Evolutionary conservation across 2,888 invertebrate species (phyloP).

Genomic region (Diaprepes abbreviatus): DNA sequence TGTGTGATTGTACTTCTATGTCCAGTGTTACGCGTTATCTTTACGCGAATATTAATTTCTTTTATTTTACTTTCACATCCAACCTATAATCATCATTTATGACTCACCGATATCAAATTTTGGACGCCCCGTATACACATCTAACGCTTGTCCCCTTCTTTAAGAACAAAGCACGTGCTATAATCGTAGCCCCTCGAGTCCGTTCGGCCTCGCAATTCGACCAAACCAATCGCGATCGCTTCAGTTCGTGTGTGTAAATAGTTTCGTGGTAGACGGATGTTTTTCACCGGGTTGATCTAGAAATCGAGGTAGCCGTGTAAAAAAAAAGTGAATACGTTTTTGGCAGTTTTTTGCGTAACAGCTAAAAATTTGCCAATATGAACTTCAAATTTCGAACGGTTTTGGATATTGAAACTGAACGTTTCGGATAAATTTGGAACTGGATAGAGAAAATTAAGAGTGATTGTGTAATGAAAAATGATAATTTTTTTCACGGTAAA

Average conservation of each 20-base stretch:
- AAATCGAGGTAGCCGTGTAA: slow-evolving; percentile 30
- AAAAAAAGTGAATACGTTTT: slow-evolving; percentile 9
- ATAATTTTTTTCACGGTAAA: slow-evolving; percentile 25
- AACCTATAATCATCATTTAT: too few species aligned
- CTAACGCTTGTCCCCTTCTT: slow-evolving; percentile 17
- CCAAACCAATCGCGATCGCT: slow-evolving; percentile 8
- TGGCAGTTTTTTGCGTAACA: slow-evolving; percentile 1
- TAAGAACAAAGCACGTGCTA: slow-evolving; percentile 22
- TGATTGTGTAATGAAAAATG: slow-evolving; percentile 23
- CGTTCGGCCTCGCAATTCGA: slow-evolving; percentile 1
- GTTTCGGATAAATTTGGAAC: slow-evolving; percentile 20
- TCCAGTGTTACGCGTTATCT: too few species aligned
- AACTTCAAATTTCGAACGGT: slow-evolving; percentile 13
- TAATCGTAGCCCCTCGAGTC: slow-evolving; percentile 3
- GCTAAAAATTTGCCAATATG: background rate
- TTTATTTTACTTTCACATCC: too few species aligned
- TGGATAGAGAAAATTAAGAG: slow-evolving; percentile 5
- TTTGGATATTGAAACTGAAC: background rate
- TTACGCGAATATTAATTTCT: too few species aligned
- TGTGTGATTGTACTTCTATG: too few species aligned
- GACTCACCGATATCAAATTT: slow-evolving; percentile 11
- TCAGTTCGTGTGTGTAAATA: slow-evolving; percentile 31
- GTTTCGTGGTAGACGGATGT: slow-evolving; percentile 18
- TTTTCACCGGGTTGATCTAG: slow-evolving; percentile 24
- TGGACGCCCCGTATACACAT: slow-evolving; percentile 10